These are phyloP conservation scores for Elephas maximus DNA, from an alignment of 2,113 vertebrate genomes.

Conservation along the genomic window DNA sequence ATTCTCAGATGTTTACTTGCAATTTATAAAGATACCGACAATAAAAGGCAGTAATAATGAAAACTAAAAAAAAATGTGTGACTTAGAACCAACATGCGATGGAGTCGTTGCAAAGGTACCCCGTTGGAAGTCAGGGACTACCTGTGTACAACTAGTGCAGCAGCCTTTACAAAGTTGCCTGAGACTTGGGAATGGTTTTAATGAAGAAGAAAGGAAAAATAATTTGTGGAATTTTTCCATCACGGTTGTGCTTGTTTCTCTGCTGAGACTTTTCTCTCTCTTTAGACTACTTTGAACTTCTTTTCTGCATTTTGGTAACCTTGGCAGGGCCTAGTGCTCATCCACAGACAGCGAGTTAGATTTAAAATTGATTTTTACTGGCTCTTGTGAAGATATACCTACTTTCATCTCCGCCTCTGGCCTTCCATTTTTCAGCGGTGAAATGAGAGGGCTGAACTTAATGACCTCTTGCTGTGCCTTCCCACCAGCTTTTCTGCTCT, in stretches of 20 bases:
- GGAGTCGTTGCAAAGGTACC: too few species aligned
- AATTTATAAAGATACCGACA: too few species aligned
- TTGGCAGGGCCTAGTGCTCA: background rate
- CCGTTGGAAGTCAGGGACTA: too few species aligned
- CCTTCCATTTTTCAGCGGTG: background rate
- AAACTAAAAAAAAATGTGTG: too few species aligned
- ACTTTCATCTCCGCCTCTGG: background rate
- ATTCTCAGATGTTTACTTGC: too few species aligned
- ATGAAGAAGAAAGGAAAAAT: constrained; percentile 28
- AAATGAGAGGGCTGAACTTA: background rate
- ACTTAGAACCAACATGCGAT: too few species aligned
- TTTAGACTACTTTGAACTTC: constrained; percentile 49
- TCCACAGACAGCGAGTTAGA: background rate
- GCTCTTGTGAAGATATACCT: background rate
- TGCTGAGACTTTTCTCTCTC: background rate
- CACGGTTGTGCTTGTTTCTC: background rate
- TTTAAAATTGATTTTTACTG: constrained; percentile 53
- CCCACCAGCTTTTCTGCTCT: background rate
- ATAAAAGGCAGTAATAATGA: too few species aligned
- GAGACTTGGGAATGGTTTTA: background rate
- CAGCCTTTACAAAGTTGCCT: background rate
- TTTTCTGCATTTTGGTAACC: background rate
- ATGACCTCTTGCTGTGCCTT: background rate
- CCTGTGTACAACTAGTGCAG: background rate
- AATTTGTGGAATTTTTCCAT: background rate